Conservation (phyloP, 2,113 vertebrate species). For the Prionailurus bengalensis region DNA sequence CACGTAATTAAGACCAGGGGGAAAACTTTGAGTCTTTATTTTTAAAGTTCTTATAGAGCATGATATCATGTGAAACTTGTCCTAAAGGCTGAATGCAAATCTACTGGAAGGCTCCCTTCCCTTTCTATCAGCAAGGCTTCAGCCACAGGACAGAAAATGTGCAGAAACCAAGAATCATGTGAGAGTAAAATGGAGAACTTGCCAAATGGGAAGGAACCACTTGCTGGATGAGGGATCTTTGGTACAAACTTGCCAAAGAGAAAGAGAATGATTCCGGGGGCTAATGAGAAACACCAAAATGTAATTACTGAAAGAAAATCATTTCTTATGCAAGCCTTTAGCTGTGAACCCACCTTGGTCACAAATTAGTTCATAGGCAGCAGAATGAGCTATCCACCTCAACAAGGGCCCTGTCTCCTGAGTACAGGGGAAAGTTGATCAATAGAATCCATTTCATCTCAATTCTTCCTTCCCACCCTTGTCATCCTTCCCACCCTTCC, state of each 20-base stretch:
- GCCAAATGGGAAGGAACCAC: not conserved
- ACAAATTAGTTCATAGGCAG: not conserved
- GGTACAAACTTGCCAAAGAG: not conserved
- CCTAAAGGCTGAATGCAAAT: constrained; percentile 63
- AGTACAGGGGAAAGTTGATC: not conserved
- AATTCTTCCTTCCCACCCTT: not conserved
- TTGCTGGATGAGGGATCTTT: not conserved
- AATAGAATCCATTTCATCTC: not conserved
- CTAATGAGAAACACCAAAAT: not conserved
- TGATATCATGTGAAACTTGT: constrained; percentile 49
- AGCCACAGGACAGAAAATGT: not conserved
- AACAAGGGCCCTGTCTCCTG: not conserved
- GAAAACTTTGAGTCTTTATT: constrained; percentile 1
- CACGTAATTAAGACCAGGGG: constrained; percentile 61
- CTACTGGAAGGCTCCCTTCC: not conserved
- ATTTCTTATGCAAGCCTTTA: not conserved
- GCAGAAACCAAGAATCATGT: not conserved
- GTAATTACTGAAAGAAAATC: not conserved
- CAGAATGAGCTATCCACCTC: not conserved
- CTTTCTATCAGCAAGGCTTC: not conserved
- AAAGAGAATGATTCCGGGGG: not conserved
- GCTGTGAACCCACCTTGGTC: not conserved
- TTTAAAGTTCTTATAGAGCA: not conserved
- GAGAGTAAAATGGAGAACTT: not conserved
- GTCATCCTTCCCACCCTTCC: not conserved